Evolutionary conservation across 2,888 invertebrate species (phyloP).

Genomic region (Callinectes sapidus): DNA sequence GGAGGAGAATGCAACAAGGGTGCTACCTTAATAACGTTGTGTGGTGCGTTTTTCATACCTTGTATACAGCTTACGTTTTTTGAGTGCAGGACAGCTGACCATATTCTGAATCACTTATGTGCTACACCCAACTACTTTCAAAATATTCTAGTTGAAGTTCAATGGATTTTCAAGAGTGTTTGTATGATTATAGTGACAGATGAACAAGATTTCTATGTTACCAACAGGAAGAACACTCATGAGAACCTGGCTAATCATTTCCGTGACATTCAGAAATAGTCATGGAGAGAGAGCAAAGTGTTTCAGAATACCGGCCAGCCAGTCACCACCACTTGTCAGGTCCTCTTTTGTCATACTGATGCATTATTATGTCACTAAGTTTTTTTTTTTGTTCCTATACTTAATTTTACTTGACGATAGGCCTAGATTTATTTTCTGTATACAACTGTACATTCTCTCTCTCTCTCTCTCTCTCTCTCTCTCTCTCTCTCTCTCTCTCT

Average conservation of each 20-base stretch:
- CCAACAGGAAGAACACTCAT: too few species aligned
- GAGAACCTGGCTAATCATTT: too few species aligned
- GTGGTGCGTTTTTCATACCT: not conserved
- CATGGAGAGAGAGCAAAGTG: not conserved
- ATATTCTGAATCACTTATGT: too few species aligned
- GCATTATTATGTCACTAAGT: not conserved
- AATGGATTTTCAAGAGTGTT: too few species aligned
- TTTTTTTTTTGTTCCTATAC: not conserved
- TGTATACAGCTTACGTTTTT: not conserved
- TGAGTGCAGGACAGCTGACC: not conserved
- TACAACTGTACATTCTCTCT: slow-evolving; percentile 1
- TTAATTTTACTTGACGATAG: not conserved
- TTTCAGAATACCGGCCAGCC: not conserved
- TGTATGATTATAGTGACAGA: too few species aligned
- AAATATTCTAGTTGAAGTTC: too few species aligned
- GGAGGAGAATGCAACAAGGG: not conserved
- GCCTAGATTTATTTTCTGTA: not conserved
- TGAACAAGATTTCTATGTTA: too few species aligned
- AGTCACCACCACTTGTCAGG: not conserved
- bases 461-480: slow-evolving; percentile 39
- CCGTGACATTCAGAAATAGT: too few species aligned
- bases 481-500: slow-evolving; percentile 43
- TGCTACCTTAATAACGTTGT: not conserved
- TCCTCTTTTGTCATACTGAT: not conserved
- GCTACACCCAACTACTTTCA: too few species aligned